Base-by-base conservation (phyloP, 1,140 invertebrate genomes). In the Antheraea pernyi region DNA sequence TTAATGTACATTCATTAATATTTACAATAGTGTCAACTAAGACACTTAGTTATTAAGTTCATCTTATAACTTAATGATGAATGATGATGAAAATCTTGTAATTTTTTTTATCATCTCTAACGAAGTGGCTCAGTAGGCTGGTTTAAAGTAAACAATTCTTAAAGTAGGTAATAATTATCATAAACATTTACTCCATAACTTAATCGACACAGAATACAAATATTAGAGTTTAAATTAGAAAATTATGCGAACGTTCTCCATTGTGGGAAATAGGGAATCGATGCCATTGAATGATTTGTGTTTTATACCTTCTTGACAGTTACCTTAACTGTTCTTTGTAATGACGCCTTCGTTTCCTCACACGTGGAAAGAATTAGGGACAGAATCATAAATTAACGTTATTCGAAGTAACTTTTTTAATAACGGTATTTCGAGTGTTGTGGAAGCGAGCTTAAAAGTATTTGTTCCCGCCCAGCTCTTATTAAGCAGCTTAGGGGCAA, bases 191-290 rank as follows among this genome's bases (percentile, higher is more conserved):
- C 7, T 42, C 7, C 39, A 42, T 42, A 42, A 42, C 39, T 9
- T 71, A 62, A 76, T 72, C 19, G 59, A 69, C 39, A 62, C 69
- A 67, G 53, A 64, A 76, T 62, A 53, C 62, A 62, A 65, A 72
- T 70, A 70, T 64, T 67, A 30, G 61, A 69, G 18, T 72, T 63
- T 67, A 53, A 53, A 73, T 68, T 65, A 61, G 71, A 70, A 71
- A 75, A 74, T 76, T 70, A 72, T 71, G 61, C 69, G 71, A 39
- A 22, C 67, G 42, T 69, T 39, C 22, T 48, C 30, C 13, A 59
- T 30, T 67, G 53, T 67, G 65, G 22, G 30, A 67, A 67, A 13
- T 53, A 53, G 46, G 46, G 46, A 53, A 53, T n/a, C 46, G 10
- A n/a, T 53, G 0, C 46, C 16, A 53, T 53, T 18, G 30, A 46